A percentile compares a stretch with the other conserved stretches of the same genome.
These are phyloP conservation scores for Erebia palarica DNA, from an alignment of 2,888 invertebrate genomes.

Conservation along the genomic window DNA sequence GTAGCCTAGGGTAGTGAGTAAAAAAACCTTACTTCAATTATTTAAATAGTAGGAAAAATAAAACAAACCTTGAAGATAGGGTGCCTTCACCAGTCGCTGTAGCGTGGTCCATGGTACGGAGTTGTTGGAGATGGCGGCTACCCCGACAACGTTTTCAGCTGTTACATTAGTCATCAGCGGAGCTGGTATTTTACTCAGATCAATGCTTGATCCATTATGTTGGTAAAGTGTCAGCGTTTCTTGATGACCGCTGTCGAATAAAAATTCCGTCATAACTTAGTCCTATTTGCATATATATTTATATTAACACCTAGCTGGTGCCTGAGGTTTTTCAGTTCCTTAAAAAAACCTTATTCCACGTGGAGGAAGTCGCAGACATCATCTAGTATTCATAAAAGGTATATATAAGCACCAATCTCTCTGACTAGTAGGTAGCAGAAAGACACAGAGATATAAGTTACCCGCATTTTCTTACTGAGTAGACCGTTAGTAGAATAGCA, in stretches of 20 bases:
- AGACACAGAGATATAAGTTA: too few species aligned
- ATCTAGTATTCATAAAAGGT: too few species aligned
- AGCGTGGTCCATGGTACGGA: slow-evolving; percentile 48
- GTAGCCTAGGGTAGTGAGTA: too few species aligned
- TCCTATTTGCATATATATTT: not conserved
- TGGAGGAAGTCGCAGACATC: too few species aligned
- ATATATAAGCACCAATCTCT: too few species aligned
- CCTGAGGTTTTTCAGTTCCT: too few species aligned
- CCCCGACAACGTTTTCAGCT: slow-evolving; percentile 62
- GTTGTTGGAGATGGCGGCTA: slow-evolving; percentile 51
- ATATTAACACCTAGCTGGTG: too few species aligned
- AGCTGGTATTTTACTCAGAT: slow-evolving; percentile 56
- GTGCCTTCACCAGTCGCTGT: slow-evolving; percentile 19
- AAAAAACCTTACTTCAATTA: too few species aligned
- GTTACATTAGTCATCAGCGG: slow-evolving; percentile 70
- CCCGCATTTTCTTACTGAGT: too few species aligned
- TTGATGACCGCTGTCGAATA: slow-evolving; percentile 57
- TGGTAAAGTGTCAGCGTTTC: slow-evolving; percentile 67
- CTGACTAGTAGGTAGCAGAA: too few species aligned
- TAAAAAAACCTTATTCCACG: too few species aligned
- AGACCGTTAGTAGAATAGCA: too few species aligned
- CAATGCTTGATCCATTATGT: slow-evolving; percentile 61
- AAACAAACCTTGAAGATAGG: slow-evolving; percentile 21
- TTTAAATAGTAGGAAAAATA: not conserved
- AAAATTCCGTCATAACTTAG: not conserved